These are phyloP conservation scores for Geothlypis trichas DNA, from an alignment of 2,113 vertebrate genomes.

Conservation along the genomic window DNA sequence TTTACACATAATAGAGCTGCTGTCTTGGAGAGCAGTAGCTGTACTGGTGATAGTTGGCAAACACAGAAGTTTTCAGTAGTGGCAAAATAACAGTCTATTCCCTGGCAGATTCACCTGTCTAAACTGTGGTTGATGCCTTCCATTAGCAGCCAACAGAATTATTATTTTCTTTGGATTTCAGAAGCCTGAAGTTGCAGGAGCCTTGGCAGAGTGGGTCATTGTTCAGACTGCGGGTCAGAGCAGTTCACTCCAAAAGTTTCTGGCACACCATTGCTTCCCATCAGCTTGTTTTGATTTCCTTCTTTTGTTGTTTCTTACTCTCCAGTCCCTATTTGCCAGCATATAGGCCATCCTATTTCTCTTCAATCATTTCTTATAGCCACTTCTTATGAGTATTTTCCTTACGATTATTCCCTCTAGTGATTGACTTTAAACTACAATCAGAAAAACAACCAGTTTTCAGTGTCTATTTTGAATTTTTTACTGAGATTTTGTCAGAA, in stretches of 20 bases:
- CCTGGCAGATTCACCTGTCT: neutral
- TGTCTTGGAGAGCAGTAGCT: neutral
- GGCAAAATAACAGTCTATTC: neutral
- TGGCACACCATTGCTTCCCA: neutral
- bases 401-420: neutral
- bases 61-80: neutral
- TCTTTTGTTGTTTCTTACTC: neutral
- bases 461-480: neutral
- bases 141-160: neutral
- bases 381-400: neutral
- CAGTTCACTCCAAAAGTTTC: neutral
- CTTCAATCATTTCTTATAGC: neutral
- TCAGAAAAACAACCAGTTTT: neutral
- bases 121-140: neutral
- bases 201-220: neutral
- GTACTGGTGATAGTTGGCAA: neutral
- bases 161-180: constrained; percentile 4
- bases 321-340: neutral
- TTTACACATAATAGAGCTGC: neutral
- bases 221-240: neutral
- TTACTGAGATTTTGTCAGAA: neutral
- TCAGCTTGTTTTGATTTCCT: neutral
- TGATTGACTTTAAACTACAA: neutral
- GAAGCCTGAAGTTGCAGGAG: neutral
- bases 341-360: neutral